Evolutionary conservation across 2,888 invertebrate genomes (phyloP).

Genomic region (Synanthedon formicaeformis): DNA sequence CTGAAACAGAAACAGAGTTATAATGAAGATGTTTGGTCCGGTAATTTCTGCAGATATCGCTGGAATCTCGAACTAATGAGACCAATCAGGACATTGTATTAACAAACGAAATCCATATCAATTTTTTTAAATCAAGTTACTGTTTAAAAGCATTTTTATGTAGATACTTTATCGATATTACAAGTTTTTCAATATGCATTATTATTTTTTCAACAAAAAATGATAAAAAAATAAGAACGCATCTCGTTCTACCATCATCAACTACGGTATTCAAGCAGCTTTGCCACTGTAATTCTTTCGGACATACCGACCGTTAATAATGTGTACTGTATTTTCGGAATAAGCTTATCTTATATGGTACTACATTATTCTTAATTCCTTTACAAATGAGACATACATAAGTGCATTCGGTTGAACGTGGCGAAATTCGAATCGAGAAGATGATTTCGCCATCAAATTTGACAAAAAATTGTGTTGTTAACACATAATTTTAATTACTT

Average conservation of each 20-base stretch:
- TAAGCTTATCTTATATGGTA: slow-evolving; percentile 17
- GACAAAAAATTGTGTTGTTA: slow-evolving; percentile 15
- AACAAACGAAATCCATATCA: too few relatives aligned
- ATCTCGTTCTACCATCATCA: slow-evolving; percentile 6
- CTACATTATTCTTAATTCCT: slow-evolving; percentile 29
- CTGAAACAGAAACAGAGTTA: too few relatives aligned
- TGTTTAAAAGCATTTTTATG: too few relatives aligned
- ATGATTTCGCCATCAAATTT: slow-evolving; percentile 13
- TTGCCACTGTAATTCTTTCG: slow-evolving; percentile 3
- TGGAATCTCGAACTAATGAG: too few relatives aligned
- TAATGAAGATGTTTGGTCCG: too few relatives aligned
- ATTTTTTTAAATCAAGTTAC: too few relatives aligned
- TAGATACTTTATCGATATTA: too few relatives aligned
- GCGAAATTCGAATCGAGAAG: slow-evolving; percentile 5
- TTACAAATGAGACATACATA: slow-evolving; percentile 30
- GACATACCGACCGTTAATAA: slow-evolving; percentile 14
- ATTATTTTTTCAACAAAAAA: neutral
- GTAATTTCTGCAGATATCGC: too few relatives aligned
- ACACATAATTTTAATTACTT: neutral
- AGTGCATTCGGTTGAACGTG: slow-evolving; percentile 10
- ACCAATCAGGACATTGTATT: too few relatives aligned
- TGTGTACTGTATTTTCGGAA: slow-evolving; percentile 12
- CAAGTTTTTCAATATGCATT: neutral
- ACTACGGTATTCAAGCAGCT: slow-evolving; percentile 3
- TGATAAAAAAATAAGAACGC: neutral